Evolutionary conservation across 1,140 invertebrate genomes (phyloP).

Genomic region (Pseudomyrmex dendroicus): DNA sequence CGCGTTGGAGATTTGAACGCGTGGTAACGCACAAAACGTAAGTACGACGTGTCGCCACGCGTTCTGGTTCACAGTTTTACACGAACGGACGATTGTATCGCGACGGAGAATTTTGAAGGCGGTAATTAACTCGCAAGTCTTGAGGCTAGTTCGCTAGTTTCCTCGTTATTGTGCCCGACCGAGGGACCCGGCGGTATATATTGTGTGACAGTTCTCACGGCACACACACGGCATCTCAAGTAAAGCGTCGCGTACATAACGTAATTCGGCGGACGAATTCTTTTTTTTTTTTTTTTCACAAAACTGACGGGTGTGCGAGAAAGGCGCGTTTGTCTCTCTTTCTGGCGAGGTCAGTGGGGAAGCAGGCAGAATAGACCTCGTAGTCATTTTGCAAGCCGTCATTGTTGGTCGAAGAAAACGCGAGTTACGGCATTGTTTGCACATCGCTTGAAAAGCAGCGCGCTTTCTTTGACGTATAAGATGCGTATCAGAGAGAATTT

Average conservation of each 20-base stretch:
- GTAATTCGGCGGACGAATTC: slow-evolving; percentile 47
- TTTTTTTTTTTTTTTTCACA: slow-evolving; percentile 1
- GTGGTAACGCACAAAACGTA: slow-evolving; percentile 5
- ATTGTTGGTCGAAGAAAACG: slow-evolving; percentile 41
- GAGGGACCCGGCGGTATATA: not conserved
- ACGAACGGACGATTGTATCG: not conserved
- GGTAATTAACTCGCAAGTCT: slow-evolving; percentile 63
- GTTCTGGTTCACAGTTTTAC: slow-evolving; percentile 51
- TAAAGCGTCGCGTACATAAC: slow-evolving; percentile 35
- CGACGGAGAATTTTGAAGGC: slow-evolving; percentile 44
- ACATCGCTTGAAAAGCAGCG: slow-evolving; percentile 2
- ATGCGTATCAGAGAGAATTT: not conserved
- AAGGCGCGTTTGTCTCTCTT: slow-evolving; percentile 21
- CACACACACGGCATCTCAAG: slow-evolving; percentile 2
- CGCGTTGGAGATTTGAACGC: slow-evolving; percentile 27
- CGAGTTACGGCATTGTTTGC: slow-evolving; percentile 33
- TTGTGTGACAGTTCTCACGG: slow-evolving; percentile 65
- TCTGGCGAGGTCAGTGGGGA: not conserved
- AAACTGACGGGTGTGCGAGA: slow-evolving; percentile 24
- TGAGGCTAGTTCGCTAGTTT: slow-evolving; percentile 46
- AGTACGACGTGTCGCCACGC: not conserved
- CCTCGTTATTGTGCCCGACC: slow-evolving; percentile 66
- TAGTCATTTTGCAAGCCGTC: slow-evolving; percentile 38
- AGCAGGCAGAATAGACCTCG: not conserved
- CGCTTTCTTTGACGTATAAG: slow-evolving; percentile 16